Evolutionary conservation across 2,797 vertebrate genomes (phyloP).

Genomic region (Falco concolor): DNA sequence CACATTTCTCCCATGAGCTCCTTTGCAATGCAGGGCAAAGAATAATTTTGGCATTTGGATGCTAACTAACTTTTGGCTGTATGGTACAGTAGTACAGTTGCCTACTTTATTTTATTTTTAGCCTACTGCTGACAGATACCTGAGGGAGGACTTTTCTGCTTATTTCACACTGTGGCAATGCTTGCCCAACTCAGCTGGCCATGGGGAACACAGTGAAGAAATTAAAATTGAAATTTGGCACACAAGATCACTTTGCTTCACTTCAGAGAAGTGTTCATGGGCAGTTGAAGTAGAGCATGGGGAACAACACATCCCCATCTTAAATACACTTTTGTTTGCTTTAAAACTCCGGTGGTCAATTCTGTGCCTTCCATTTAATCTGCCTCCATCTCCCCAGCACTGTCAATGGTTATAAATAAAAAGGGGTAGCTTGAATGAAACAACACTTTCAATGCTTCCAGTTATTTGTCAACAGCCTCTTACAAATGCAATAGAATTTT

Average conservation of each 20-base stretch:
- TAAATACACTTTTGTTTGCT: background rate
- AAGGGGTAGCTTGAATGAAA: background rate
- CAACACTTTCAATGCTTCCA: background rate
- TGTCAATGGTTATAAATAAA: background rate
- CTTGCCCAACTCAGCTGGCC: background rate
- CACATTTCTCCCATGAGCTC: background rate
- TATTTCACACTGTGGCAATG: background rate
- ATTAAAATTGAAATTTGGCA: background rate
- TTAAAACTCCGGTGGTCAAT: background rate
- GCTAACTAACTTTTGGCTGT: background rate
- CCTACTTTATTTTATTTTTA: background rate
- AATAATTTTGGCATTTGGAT: background rate
- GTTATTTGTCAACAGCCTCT: slow-evolving; percentile 34
- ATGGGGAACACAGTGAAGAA: background rate
- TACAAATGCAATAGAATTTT: background rate
- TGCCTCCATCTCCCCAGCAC: background rate
- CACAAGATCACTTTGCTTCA: background rate
- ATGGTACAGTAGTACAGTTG: background rate
- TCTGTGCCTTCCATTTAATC: background rate
- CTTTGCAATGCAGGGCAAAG: background rate
- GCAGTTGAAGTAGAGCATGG: background rate
- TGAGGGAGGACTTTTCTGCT: background rate
- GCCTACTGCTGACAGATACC: background rate
- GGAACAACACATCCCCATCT: background rate
- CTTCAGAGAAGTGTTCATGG: background rate